A percentile compares a stretch with the other conserved stretches of the same genome.
Evolutionary conservation across 2,113 vertebrate species (phyloP).

Genomic region (Steatornis caripensis): DNA sequence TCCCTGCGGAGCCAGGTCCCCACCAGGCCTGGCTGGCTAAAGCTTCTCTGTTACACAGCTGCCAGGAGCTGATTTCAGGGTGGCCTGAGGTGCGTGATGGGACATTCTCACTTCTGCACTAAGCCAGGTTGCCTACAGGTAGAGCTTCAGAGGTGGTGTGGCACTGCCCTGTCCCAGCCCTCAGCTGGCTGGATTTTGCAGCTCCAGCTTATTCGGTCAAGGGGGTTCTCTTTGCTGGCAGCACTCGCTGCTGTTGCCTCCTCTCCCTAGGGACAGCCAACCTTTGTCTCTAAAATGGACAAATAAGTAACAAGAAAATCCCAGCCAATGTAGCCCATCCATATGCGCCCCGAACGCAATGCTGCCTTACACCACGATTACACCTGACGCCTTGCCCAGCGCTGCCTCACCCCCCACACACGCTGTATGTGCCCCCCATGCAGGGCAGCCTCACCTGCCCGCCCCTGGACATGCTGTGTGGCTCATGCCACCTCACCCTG

Average conservation of each 20-base stretch:
- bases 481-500: rapidly evolving
- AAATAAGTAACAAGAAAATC: neutral
- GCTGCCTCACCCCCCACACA: neutral
- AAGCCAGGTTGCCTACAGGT: too few species aligned
- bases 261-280: neutral
- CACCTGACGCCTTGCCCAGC: too few species aligned
- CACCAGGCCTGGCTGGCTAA: neutral
- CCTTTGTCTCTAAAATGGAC: neutral
- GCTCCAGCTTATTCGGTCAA: neutral
- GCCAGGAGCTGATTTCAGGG: neutral
- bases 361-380: neutral
- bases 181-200: neutral
- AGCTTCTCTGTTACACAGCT: neutral
- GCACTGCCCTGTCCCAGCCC: neutral
- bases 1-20: neutral
- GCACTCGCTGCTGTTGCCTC: neutral
- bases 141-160: neutral
- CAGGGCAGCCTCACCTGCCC: neutral
- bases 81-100: rapidly evolving
- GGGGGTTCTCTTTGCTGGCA: neutral
- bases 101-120: neutral
- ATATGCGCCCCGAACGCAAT: rapidly evolving
- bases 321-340: rapidly evolving
- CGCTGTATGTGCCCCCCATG: rapidly evolving
- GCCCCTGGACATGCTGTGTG: rapidly evolving